Evolutionary conservation across 2,797 vertebrate genomes (phyloP).

Genomic region (Sternarchorhynchus goeldii): DNA sequence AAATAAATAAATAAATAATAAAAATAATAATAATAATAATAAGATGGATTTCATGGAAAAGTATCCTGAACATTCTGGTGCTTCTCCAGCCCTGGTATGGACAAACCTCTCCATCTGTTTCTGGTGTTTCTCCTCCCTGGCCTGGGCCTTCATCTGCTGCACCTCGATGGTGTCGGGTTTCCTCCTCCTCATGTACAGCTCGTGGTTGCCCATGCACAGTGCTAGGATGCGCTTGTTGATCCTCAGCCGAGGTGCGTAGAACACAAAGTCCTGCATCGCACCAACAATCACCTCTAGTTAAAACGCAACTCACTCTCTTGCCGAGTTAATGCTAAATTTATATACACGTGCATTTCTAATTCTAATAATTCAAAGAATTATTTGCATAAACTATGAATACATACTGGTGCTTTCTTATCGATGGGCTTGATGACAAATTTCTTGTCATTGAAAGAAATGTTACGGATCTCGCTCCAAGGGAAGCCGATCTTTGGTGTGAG

Average conservation of each 20-base stretch:
- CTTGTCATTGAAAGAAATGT: slow-evolving; percentile 98
- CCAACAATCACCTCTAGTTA: too few species aligned
- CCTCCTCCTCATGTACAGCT: slow-evolving; percentile 95
- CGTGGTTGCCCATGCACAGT: slow-evolving; percentile 97
- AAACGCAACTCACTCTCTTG: too few species aligned
- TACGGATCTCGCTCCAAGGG: slow-evolving; percentile 98
- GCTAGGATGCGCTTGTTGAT: slow-evolving; percentile 97
- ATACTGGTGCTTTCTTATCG: slow-evolving; percentile 98
- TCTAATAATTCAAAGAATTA: background rate
- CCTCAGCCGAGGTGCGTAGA: slow-evolving; percentile 94
- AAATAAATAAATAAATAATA: too few species aligned
- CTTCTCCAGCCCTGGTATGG: too few species aligned
- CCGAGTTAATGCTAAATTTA: too few species aligned
- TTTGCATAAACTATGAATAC: slow-evolving; percentile 58
- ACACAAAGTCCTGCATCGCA: slow-evolving; percentile 89
- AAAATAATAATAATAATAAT: too few species aligned
- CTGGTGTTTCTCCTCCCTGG: slow-evolving; percentile 96
- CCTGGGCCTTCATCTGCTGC: slow-evolving; percentile 98
- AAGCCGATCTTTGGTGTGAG: slow-evolving; percentile 98
- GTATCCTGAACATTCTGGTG: too few species aligned
- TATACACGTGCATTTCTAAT: background rate
- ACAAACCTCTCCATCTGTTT: slow-evolving; percentile 94
- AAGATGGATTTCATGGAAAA: too few species aligned
- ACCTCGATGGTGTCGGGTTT: slow-evolving; percentile 99
- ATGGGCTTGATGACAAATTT: slow-evolving; percentile 98